These are phyloP conservation scores for Periophthalmus modestus DNA, from an alignment of 2,113 vertebrate species.

Conservation along the genomic window DNA sequence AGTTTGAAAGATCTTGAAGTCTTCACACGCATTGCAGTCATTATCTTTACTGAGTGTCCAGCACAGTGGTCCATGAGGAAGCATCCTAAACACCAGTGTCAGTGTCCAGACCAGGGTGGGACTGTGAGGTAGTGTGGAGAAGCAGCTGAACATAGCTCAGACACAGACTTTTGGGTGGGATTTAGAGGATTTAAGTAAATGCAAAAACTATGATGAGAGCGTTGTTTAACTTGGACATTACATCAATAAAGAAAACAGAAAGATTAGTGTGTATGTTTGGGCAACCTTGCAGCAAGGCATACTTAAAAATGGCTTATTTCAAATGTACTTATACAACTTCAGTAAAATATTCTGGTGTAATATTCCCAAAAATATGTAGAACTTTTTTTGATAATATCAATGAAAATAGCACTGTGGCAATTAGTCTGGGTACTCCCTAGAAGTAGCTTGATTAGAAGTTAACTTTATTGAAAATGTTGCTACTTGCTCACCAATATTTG, in stretches of 20 bases:
- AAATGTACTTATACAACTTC: no score
- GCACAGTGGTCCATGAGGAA: slow-evolving; percentile 10
- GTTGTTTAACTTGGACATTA: background rate
- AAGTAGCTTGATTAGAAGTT: no score
- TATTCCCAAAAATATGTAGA: background rate
- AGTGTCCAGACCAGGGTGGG: slow-evolving; percentile 53
- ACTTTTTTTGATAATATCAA: background rate
- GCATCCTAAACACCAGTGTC: slow-evolving; percentile 5
- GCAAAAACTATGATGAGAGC: background rate
- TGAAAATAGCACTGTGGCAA: no score
- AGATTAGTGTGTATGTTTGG: background rate
- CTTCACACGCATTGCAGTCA: slow-evolving; percentile 61
- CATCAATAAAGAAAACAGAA: background rate
- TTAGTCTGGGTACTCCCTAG: no score
- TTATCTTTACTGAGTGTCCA: slow-evolving; percentile 54
- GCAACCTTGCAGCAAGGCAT: background rate
- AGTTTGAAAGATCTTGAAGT: slow-evolving; percentile 64
- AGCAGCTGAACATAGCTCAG: slow-evolving; percentile 10
- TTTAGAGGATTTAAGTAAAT: slow-evolving; percentile 4
- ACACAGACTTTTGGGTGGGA: slow-evolving; percentile 5
- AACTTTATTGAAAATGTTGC: background rate
- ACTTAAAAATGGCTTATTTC: no score
- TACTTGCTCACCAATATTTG: background rate
- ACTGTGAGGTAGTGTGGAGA: slow-evolving; percentile 2
- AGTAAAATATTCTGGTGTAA: no score